Percentiles rank a stretch among this genome's conserved stretches.
phyloP scores from a whole-genome alignment of 2,113 vertebrate genomes.

The Pantherophis guttatus region DNA sequence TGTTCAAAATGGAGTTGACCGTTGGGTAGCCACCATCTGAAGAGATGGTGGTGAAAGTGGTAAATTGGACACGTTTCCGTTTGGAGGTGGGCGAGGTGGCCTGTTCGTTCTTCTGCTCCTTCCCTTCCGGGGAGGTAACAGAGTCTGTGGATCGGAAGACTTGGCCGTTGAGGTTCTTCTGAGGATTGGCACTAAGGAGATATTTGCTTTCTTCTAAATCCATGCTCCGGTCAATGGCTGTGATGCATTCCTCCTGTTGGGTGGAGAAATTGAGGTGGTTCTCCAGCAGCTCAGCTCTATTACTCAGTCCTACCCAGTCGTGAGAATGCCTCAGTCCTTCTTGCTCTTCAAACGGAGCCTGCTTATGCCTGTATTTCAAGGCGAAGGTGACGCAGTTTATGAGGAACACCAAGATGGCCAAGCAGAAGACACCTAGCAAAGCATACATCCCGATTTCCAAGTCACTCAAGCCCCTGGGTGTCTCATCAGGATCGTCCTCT shows the following conservation, averaged over 20 bases:
- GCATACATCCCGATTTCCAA: constrained; percentile 95
- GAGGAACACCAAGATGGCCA: constrained; percentile 91
- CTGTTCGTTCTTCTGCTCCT: constrained; percentile 74
- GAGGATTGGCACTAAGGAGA: constrained; percentile 57
- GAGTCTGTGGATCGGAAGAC: constrained; percentile 53
- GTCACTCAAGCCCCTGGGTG: constrained; percentile 80
- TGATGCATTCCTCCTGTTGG: constrained; percentile 77
- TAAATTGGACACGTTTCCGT: constrained; percentile 92
- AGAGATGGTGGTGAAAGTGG: constrained; percentile 83
- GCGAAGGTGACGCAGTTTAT: constrained; percentile 87
- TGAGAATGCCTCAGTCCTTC: constrained; percentile 86
- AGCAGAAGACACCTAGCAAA: constrained; percentile 87
- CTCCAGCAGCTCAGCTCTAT: constrained; percentile 85
- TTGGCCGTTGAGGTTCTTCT: constrained; percentile 58
- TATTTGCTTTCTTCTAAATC: constrained; percentile 79
- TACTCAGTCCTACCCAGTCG: constrained; percentile 91
- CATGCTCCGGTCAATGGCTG: constrained; percentile 80
- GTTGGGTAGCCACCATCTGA: constrained; percentile 72
- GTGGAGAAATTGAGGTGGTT: constrained; percentile 74
- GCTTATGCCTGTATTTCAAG: constrained; percentile 85
- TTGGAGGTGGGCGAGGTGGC: constrained; percentile 89
- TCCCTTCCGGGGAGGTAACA: constrained; percentile 11
- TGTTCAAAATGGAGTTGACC: constrained; percentile 63
- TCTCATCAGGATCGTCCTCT: constrained; percentile 68
- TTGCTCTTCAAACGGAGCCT: constrained; percentile 76